Evolutionary conservation across 2,888 invertebrate genomes (phyloP).

Genomic region (Drosophila trichaetosa): DNA sequence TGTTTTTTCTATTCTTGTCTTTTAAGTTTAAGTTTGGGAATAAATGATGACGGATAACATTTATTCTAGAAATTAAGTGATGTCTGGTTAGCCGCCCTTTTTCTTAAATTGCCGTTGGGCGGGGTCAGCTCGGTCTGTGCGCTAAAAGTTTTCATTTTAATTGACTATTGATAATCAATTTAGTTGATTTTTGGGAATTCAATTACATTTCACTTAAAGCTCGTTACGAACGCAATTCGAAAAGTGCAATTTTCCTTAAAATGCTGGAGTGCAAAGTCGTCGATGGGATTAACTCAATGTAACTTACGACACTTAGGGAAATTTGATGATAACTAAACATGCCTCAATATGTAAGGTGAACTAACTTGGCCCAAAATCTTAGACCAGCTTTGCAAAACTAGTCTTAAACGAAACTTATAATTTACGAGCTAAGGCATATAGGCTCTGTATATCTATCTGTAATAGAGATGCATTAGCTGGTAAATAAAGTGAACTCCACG

Average conservation of each 20-base stretch:
- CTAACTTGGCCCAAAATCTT: neutral
- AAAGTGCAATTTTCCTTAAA: neutral
- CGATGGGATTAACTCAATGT: neutral
- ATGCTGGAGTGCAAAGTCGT: neutral
- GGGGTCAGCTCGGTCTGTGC: neutral
- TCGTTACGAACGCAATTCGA: neutral
- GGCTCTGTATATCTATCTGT: neutral
- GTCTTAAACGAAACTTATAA: neutral
- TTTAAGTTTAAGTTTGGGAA: neutral
- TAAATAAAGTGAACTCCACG: neutral
- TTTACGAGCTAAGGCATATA: neutral
- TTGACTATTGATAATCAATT: neutral
- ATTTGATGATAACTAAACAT: neutral
- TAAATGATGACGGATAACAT: constrained; percentile 25
- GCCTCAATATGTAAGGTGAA: too few species aligned
- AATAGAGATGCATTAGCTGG: neutral
- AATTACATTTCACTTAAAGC: neutral
- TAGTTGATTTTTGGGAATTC: neutral
- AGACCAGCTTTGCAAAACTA: neutral
- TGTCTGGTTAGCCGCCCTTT: constrained; percentile 34
- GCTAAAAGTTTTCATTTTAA: neutral
- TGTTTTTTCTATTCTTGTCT: neutral
- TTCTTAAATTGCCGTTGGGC: constrained; percentile 21
- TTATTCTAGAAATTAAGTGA: constrained; percentile 35
- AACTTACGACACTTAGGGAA: neutral